A percentile compares a stretch with the other conserved stretches of the same genome.
These are phyloP conservation scores for Megathymus violae DNA, from an alignment of 1,140 invertebrate genomes.

Conservation along the genomic window DNA sequence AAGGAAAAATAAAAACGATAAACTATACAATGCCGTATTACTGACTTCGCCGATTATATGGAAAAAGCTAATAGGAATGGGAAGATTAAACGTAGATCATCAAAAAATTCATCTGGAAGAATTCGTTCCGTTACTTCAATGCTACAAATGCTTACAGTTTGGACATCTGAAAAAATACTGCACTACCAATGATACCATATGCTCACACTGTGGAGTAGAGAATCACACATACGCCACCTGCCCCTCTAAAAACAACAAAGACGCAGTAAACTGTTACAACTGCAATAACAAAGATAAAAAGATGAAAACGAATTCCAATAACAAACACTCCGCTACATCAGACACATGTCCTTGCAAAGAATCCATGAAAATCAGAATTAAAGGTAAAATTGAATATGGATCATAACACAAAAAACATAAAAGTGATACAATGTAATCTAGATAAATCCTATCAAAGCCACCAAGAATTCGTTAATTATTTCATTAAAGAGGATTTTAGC, in stretches of 20 bases:
- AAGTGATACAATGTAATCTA: conserved; percentile 21
- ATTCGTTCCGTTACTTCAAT: conserved; percentile 38
- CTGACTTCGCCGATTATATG: conserved; percentile 4
- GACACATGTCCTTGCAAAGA: conserved; percentile 18
- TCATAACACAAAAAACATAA: conserved; percentile 7
- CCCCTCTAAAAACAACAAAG: neutral
- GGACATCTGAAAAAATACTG: conserved; percentile 29
- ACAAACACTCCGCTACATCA: conserved; percentile 27
- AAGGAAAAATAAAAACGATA: conserved; percentile 14
- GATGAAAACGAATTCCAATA: neutral
- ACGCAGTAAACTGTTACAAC: conserved; percentile 14
- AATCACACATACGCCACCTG: conserved; percentile 10
- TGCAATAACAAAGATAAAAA: conserved; percentile 12
- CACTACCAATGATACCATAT: neutral
- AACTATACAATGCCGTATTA: conserved; percentile 34
- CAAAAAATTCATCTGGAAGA: conserved; percentile 36
- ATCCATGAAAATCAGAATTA: conserved; percentile 7
- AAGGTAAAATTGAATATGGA: conserved; percentile 32
- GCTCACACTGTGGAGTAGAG: conserved; percentile 11
- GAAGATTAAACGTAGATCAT: conserved; percentile 31
- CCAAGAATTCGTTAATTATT: conserved; percentile 13
- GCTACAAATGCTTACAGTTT: conserved; percentile 33
- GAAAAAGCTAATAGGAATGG: neutral
- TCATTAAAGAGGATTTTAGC: neutral
- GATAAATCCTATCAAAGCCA: neutral